Evolutionary conservation across 2,113 vertebrate species (phyloP).

Genomic region (Crotalus tigris): DNA sequence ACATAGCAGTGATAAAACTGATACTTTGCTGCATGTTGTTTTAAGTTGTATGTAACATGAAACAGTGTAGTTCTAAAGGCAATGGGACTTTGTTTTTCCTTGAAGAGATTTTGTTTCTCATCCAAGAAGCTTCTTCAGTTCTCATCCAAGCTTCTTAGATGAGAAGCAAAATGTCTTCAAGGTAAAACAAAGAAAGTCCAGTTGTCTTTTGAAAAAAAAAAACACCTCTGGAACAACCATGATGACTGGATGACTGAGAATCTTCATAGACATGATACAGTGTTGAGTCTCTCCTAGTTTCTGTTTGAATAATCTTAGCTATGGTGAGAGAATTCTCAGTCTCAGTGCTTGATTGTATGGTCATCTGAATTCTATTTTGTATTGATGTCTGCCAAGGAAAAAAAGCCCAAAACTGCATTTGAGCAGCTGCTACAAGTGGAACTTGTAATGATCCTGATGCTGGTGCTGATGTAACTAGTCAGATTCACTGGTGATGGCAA

Average conservation of each 20-base stretch:
- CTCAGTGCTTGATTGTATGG: not conserved
- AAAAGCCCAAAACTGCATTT: not conserved
- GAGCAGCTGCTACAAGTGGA: not conserved
- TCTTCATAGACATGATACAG: not conserved
- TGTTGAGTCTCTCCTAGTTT: not conserved
- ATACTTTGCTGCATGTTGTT: not conserved
- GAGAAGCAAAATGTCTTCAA: too few species aligned
- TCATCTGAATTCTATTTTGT: not conserved
- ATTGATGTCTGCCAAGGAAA: not conserved
- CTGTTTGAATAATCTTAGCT: not conserved
- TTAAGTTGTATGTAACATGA: not conserved
- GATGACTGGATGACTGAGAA: too few species aligned
- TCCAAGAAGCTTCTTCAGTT: too few species aligned
- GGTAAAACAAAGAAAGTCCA: too few species aligned
- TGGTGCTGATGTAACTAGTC: not conserved
- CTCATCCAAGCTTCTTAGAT: too few species aligned
- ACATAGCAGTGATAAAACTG: not conserved
- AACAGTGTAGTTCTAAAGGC: not conserved
- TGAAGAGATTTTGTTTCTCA: too few species aligned
- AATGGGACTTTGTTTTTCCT: too few species aligned
- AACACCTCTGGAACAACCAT: too few species aligned
- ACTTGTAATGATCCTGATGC: not conserved
- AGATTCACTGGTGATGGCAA: not conserved
- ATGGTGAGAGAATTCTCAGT: not conserved
- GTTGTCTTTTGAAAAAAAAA: too few species aligned